These are phyloP conservation scores for Rallus crepitans DNA, from an alignment of 2,797 vertebrate genomes.

Conservation along the genomic window DNA sequence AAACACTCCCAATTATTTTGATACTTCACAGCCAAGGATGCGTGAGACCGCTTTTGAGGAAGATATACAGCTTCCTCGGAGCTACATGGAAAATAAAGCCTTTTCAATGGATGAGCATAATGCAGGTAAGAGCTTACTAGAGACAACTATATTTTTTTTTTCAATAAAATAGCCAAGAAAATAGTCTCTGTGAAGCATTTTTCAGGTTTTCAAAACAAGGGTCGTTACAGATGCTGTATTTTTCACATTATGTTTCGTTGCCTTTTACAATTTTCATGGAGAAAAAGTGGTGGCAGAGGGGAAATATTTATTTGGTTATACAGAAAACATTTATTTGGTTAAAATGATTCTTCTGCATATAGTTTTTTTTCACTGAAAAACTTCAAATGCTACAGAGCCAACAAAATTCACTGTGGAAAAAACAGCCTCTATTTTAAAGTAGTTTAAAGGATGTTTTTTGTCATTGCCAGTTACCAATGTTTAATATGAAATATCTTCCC, in stretches of 20 bases:
- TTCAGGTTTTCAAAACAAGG: not conserved
- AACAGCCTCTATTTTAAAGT: not conserved
- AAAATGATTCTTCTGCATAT: not conserved
- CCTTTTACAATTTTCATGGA: not conserved
- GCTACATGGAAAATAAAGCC: constrained; percentile 96
- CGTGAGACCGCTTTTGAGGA: constrained; percentile 96
- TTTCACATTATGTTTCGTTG: not conserved
- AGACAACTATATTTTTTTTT: not conserved
- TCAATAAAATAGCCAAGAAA: not conserved
- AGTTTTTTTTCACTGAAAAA: not conserved
- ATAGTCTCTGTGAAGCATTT: not conserved
- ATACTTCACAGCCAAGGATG: constrained; percentile 94
- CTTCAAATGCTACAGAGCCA: not conserved
- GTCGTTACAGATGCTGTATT: not conserved
- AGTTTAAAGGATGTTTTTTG: not conserved
- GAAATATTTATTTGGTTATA: not conserved
- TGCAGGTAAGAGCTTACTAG: constrained; percentile 81
- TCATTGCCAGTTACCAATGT: not conserved
- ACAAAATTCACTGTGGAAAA: not conserved
- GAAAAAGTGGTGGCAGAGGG: not conserved
- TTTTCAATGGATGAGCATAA: constrained; percentile 94
- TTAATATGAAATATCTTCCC: not conserved
- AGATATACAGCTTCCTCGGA: constrained; percentile 91
- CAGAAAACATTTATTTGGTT: not conserved
- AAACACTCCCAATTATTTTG: constrained; percentile 94